These are phyloP conservation scores for Neuroterus valhalla DNA, from an alignment of 1,140 invertebrate genomes.

Conservation along the genomic window DNA sequence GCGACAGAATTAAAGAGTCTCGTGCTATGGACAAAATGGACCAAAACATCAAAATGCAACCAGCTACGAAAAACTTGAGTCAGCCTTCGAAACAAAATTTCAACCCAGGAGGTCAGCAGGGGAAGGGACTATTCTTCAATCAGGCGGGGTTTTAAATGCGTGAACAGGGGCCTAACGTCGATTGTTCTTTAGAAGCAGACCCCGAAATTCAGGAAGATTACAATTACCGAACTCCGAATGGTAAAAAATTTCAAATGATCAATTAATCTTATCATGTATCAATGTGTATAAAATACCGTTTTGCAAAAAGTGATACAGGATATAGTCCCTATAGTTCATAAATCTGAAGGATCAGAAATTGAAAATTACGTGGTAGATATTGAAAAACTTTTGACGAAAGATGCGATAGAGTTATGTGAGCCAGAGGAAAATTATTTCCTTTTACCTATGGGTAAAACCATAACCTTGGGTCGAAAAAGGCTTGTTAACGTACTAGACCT, in stretches of 20 bases:
- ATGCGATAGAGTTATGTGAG: no score
- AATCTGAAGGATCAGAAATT: not conserved
- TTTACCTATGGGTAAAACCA: no score
- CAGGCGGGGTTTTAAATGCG: slow-evolving; percentile 19
- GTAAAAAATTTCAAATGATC: slow-evolving; percentile 32
- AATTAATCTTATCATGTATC: slow-evolving; percentile 35
- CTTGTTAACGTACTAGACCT: no score
- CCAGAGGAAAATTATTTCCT: slow-evolving; percentile 22
- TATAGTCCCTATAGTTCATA: not conserved
- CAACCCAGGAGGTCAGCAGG: not conserved
- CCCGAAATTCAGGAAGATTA: slow-evolving; percentile 10
- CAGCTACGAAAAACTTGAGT: no score
- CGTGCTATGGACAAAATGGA: slow-evolving; percentile 20
- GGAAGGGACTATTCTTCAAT: slow-evolving; percentile 10
- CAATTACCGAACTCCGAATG: not conserved
- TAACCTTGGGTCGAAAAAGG: no score
- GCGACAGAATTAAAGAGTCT: slow-evolving; percentile 32
- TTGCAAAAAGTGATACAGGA: not conserved
- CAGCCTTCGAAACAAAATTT: no score
- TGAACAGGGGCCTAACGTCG: slow-evolving; percentile 7
- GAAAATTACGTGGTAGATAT: slow-evolving; percentile 19
- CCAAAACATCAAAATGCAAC: no score
- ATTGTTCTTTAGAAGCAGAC: slow-evolving; percentile 34
- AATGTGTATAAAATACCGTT: slow-evolving; percentile 35
- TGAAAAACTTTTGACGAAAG: not conserved